Conservation (phyloP, 2,888 invertebrate species). For the Cryptosula pallasiana region DNA sequence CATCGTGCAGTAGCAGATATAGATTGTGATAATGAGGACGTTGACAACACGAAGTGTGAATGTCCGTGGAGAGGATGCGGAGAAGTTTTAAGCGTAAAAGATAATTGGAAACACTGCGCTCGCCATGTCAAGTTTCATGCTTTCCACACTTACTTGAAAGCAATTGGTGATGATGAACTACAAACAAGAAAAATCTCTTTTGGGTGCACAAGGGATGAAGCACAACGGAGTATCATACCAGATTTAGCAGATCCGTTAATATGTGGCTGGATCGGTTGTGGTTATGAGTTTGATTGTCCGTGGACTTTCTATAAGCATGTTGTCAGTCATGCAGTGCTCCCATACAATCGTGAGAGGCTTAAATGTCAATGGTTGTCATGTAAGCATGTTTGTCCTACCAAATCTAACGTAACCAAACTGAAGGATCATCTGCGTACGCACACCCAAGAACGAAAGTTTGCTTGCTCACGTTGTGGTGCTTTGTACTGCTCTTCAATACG, state of each 20-base stretch:
- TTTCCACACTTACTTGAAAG: constrained; percentile 4
- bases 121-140: neutral
- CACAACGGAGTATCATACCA: neutral
- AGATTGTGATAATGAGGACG: neutral
- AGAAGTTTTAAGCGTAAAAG: neutral
- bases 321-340: neutral
- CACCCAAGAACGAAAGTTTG: neutral
- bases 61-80: constrained; percentile 13
- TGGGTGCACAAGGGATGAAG: neutral
- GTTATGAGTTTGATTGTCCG: neutral
- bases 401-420: neutral
- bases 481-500: neutral
- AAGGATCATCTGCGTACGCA: neutral
- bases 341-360: neutral
- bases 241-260: neutral
- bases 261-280: constrained; percentile 8
- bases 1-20: too few relatives aligned
- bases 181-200: neutral
- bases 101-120: neutral
- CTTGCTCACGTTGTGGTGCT: neutral
- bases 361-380: constrained; percentile 14
- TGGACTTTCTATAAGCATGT: constrained; percentile 3
- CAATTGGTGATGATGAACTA: constrained; percentile 1
- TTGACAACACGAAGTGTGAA: neutral
- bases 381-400: neutral